A percentile compares a stretch with the other conserved stretches of the same genome.
Conservation (phyloP, 2,113 vertebrate genomes). For the Lates calcarifer region DNA sequence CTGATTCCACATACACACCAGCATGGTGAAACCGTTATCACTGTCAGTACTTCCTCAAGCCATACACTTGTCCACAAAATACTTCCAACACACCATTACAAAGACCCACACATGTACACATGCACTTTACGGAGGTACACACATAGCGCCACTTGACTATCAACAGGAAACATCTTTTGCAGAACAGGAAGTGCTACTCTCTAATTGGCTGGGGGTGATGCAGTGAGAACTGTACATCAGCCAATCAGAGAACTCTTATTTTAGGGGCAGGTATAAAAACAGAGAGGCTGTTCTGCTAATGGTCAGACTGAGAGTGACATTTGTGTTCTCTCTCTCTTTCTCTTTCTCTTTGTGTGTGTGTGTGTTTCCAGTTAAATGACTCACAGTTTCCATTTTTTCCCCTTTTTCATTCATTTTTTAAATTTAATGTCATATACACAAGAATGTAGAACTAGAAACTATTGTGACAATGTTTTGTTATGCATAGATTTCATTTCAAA, state of each 20-base stretch:
- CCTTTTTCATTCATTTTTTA: not conserved
- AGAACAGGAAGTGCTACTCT: slow-evolving; percentile 89
- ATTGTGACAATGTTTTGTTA: not conserved
- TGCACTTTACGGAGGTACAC: slow-evolving; percentile 13
- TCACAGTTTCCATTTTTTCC: slow-evolving; percentile 15
- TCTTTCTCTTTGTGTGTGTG: not conserved
- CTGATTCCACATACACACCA: slow-evolving; percentile 45
- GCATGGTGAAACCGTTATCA: slow-evolving; percentile 51
- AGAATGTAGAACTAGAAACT: not conserved
- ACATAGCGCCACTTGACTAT: slow-evolving; percentile 78
- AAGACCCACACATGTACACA: not conserved
- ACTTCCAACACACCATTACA: slow-evolving; percentile 68
- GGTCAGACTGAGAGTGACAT: slow-evolving; percentile 39
- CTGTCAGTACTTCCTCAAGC: slow-evolving; percentile 77
- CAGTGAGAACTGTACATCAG: slow-evolving; percentile 78
- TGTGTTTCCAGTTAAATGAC: slow-evolving; percentile 17
- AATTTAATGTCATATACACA: not conserved
- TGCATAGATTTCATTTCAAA: no score
- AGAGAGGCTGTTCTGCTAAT: slow-evolving; percentile 28
- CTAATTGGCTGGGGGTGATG: slow-evolving; percentile 85
- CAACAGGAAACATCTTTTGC: slow-evolving; percentile 96
- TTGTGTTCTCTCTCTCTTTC: not conserved
- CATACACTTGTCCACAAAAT: slow-evolving; percentile 84
- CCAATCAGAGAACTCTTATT: slow-evolving; percentile 90
- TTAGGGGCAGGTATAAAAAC: slow-evolving; percentile 92